phyloP scores from a whole-genome alignment of 2,888 invertebrate species.

The Ptilodon capucinus region DNA sequence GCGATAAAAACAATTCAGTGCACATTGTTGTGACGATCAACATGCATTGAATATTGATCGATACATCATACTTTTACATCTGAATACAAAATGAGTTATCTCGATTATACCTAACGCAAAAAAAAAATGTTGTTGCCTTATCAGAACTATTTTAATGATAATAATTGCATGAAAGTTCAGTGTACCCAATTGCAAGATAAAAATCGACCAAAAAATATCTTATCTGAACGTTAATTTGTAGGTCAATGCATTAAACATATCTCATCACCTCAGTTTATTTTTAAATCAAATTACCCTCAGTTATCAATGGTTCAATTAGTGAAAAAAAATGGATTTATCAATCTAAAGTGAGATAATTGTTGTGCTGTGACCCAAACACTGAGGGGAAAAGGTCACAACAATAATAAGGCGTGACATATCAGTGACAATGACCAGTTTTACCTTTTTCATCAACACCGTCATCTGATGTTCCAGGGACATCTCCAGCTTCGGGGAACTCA shows the following conservation, averaged over 20 bases:
- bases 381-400: conserved; percentile 25
- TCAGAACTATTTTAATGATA: conserved; percentile 6
- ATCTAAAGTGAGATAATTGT: conserved; percentile 10
- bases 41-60: neutral
- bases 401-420: conserved; percentile 12
- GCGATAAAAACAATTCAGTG: conserved; percentile 11
- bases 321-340: conserved; percentile 15
- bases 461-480: conserved; percentile 75
- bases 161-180: conserved; percentile 3
- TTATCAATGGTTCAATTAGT: conserved; percentile 2
- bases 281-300: conserved; percentile 12
- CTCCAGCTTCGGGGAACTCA: conserved; percentile 67
- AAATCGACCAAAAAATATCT: conserved; percentile 2
- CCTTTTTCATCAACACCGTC: conserved; percentile 73
- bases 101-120: neutral
- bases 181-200: neutral
- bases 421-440: conserved; percentile 36
- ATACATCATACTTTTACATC: neutral
- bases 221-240: conserved; percentile 8
- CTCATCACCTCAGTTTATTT: conserved; percentile 15
- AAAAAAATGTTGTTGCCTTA: neutral
- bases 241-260: neutral
- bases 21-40: conserved; percentile 9
- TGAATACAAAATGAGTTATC: neutral
- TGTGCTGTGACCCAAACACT: conserved; percentile 11